Evolutionary conservation across 2,113 vertebrate species (phyloP).

Genomic region (Noctilio leporinus): DNA sequence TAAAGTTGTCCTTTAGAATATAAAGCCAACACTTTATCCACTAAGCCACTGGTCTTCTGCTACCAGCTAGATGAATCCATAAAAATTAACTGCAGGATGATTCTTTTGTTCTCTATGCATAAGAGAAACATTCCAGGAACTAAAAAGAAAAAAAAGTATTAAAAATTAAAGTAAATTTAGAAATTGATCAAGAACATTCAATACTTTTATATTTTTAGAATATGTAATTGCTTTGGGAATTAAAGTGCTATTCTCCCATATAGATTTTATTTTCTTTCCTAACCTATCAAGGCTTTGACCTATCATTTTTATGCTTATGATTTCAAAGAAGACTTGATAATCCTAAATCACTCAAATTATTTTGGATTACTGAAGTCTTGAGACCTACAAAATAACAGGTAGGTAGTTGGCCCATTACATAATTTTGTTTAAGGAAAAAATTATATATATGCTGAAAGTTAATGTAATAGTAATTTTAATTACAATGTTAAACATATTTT

Average conservation of each 20-base stretch:
- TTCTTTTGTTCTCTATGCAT: slow-evolving; percentile 32
- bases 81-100: slow-evolving; percentile 36
- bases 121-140: neutral
- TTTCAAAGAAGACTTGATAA: neutral
- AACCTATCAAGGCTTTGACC: neutral
- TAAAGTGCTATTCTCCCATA: neutral
- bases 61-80: slow-evolving; percentile 54
- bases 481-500: neutral
- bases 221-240: neutral
- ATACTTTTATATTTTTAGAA: neutral
- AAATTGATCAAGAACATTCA: neutral
- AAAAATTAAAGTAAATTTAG: slow-evolving; percentile 27
- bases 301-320: neutral
- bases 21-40: slow-evolving; percentile 53
- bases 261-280: neutral
- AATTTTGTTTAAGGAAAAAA: neutral
- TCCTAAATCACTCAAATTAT: neutral
- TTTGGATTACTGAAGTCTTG: neutral
- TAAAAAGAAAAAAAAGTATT: neutral
- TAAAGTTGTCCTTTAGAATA: slow-evolving; percentile 68
- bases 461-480: neutral
- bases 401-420: neutral
- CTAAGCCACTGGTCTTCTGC: slow-evolving; percentile 22
- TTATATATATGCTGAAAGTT: neutral
- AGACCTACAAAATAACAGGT: neutral